Evolutionary conservation across 2,888 invertebrate genomes (phyloP), one percentile per base, ranked within the genome.

Genomic region (Aphrophora alni): DNA sequence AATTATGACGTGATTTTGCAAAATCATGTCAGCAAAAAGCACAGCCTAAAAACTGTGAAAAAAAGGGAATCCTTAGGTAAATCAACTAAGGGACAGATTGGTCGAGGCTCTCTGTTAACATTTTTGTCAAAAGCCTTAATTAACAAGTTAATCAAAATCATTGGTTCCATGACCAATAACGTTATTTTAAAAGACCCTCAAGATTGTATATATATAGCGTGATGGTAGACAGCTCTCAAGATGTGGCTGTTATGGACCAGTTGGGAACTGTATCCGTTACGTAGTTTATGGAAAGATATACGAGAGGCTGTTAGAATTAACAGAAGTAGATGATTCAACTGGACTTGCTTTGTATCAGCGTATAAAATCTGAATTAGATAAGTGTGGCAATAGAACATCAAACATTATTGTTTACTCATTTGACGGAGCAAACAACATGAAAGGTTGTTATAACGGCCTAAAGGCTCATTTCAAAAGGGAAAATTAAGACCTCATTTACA

Each of bases 41-140:
- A 78, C 12, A n/a, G 38, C 26, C 27, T 27, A 24, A 74, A 69
- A 69, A 24, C 38, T 5, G 68, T 33, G 26, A 28, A 74, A 12
- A 79, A 79, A 74, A 59, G 28, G 26, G 68, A 79, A 79, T 21
- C n/a, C 21, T 8, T 25, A 38, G 78, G 78, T 27, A 78, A 78
- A 17, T 26, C 38, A 51, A 26, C 78, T 26, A 75, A 79, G 59
- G 27, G 38, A 26, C 74, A 80, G 25, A 72, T 33, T 44, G 82
- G 82, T 25, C 68, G 82, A 69, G 75, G 82, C 1, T 80, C 77
- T 24, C 51, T 82, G 14, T 24, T 80, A 5, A 82, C 82, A 17
- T 82, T 80, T 80, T 59, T 80, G 44, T 80, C 80, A 68, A 82
- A 82, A 69, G 14, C 75, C 21, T 82, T 77, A 27, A 75, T 81